phyloP scores from a whole-genome alignment of 2,797 vertebrate species.

The Sebastes itinus region DNA sequence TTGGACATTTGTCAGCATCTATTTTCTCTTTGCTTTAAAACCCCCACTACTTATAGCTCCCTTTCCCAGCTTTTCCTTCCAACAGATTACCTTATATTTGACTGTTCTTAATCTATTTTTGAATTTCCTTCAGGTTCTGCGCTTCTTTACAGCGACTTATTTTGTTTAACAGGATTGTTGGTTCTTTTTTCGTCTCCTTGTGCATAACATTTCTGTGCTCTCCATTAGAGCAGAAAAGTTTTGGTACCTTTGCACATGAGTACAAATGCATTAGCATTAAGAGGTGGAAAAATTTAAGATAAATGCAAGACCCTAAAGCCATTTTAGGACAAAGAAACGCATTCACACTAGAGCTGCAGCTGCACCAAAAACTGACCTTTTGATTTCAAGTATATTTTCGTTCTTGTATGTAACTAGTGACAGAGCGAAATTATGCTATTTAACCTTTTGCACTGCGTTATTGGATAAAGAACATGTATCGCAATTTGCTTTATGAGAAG shows the following conservation, averaged over 20 bases:
- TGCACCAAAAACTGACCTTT: slow-evolving; percentile 3
- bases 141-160: background rate
- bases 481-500: slow-evolving; percentile 35
- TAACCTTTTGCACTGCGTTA: slow-evolving; percentile 48
- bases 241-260: background rate
- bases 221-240: background rate
- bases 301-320: background rate
- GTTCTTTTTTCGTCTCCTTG: background rate
- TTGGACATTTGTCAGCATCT: slow-evolving; percentile 18
- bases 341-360: background rate
- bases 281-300: background rate
- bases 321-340: background rate
- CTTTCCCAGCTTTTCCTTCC: background rate
- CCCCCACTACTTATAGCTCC: background rate
- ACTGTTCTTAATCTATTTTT: slow-evolving; percentile 4
- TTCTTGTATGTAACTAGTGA: slow-evolving; percentile 2
- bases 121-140: background rate
- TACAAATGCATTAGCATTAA: background rate
- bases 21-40: slow-evolving; percentile 27
- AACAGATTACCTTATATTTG: background rate
- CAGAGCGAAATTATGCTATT: slow-evolving; percentile 39
- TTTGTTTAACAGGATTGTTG: background rate
- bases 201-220: background rate
- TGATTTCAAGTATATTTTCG: background rate
- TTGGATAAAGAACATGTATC: slow-evolving; percentile 27